These are phyloP conservation scores for Ptilorrhoa leucosticta DNA, from an alignment of 2,113 vertebrate species.

Conservation along the genomic window DNA sequence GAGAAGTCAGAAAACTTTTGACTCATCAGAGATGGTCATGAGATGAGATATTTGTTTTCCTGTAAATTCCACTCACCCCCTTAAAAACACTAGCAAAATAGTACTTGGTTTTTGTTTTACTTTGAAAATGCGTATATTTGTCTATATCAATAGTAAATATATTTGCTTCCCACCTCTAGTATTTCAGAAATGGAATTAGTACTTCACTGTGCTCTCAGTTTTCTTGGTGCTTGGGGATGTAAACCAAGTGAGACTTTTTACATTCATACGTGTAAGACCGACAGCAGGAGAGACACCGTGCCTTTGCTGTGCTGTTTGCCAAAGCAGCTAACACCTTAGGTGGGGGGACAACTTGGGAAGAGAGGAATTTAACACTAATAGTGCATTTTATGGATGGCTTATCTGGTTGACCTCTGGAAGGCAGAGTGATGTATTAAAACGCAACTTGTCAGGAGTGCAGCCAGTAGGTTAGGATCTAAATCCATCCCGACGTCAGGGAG, in stretches of 20 bases:
- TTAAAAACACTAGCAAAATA: not conserved
- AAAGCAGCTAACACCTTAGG: not conserved
- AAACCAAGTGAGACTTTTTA: not conserved
- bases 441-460: not conserved
- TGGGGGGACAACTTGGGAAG: not conserved
- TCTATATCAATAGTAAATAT: not conserved
- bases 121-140: not conserved
- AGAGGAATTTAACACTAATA: not conserved
- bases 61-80: not conserved
- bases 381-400: not conserved
- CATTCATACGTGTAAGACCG: not conserved
- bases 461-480: not conserved
- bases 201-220: not conserved
- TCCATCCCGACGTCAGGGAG: fast-evolving
- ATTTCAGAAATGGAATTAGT: not conserved
- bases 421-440: not conserved
- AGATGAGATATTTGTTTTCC: not conserved
- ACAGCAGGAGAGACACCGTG: not conserved
- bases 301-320: not conserved
- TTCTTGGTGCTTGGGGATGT: not conserved
- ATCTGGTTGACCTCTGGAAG: not conserved
- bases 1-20: not conserved
- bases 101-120: not conserved
- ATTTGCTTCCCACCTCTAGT: not conserved
- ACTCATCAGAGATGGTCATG: not conserved